These are phyloP conservation scores for Sinopyrophorus schimmeli DNA, from an alignment of 2,888 invertebrate genomes.

Conservation along the genomic window DNA sequence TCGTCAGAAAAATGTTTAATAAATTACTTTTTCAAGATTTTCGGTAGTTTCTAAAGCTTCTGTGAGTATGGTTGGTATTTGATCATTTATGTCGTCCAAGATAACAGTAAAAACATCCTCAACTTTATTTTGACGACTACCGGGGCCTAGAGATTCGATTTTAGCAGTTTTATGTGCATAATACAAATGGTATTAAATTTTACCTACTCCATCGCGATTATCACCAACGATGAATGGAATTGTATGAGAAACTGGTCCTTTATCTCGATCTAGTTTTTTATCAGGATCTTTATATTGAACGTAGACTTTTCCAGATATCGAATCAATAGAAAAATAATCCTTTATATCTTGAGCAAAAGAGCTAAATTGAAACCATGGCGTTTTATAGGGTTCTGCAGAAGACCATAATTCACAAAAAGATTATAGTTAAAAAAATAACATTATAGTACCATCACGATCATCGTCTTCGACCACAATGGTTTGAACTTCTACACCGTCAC, in stretches of 20 bases:
- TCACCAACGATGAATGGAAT: conserved; percentile 60
- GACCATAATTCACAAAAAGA: neutral
- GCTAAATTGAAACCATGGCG: conserved; percentile 10
- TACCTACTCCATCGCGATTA: conserved; percentile 57
- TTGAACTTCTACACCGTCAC: conserved; percentile 52
- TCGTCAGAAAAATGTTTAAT: conserved; percentile 10
- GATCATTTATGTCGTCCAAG: conserved; percentile 61
- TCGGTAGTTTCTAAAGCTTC: conserved; percentile 24
- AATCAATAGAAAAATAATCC: conserved; percentile 60
- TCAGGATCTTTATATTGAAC: conserved; percentile 56
- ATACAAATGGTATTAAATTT: too few relatives aligned
- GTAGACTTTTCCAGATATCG: conserved; percentile 55
- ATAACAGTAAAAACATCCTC: conserved; percentile 54
- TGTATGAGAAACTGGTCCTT: conserved; percentile 54
- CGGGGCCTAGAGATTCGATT: conserved; percentile 41
- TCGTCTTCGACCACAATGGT: conserved; percentile 56
- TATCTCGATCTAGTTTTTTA: conserved; percentile 60
- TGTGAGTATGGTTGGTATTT: conserved; percentile 19
- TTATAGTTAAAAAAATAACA: conserved; percentile 1
- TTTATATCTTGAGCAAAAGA: conserved; percentile 48
- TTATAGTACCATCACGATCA: conserved; percentile 62
- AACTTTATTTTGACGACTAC: conserved; percentile 40
- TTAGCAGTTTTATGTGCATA: conserved; percentile 1
- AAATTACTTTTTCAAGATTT: conserved; percentile 33
- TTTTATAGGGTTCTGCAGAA: conserved; percentile 5